phyloP scores from a whole-genome alignment of 2,888 invertebrate genomes.

The Prosopocoilus inquinatus region DNA sequence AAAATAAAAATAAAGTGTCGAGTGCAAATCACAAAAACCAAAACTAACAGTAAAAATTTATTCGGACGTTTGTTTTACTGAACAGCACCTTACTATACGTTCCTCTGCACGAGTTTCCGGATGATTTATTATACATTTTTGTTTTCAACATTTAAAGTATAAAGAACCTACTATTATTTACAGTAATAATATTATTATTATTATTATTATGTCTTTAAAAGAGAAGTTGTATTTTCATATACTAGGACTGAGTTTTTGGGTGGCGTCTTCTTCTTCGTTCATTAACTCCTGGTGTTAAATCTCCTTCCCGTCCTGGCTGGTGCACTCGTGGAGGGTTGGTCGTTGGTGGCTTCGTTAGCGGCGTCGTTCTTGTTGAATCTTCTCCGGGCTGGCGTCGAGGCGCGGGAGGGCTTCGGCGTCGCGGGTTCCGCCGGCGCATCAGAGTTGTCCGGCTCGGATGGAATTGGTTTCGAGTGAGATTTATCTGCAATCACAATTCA shows the following conservation, averaged over 20 bases:
- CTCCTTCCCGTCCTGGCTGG: conserved; percentile 44
- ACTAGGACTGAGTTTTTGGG: not conserved
- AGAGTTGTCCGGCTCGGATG: conserved; percentile 25
- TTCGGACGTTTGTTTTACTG: too few species aligned
- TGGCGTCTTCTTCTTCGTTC: not conserved
- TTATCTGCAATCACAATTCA: conserved; percentile 32
- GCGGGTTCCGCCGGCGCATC: conserved; percentile 32
- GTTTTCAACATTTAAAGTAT: too few species aligned
- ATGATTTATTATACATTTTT: too few species aligned
- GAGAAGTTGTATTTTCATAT: not conserved
- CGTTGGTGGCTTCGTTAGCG: conserved; percentile 26
- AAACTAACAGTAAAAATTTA: too few species aligned
- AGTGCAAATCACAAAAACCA: too few species aligned
- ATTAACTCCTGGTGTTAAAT: conserved; percentile 43
- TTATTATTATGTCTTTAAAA: too few species aligned
- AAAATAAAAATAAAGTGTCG: too few species aligned
- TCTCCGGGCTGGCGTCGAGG: conserved; percentile 27
- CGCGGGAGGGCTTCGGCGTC: conserved; percentile 28
- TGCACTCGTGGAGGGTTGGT: conserved; percentile 29
- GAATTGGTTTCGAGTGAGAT: conserved; percentile 27
- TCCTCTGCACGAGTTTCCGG: too few species aligned
- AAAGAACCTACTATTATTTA: too few species aligned
- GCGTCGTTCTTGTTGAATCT: conserved; percentile 35
- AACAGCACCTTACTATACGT: too few species aligned
- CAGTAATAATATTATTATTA: too few species aligned